phyloP scores from a whole-genome alignment of 92 coral and sea anemone genomes.

The Epizoanthus fatuus region DNA sequence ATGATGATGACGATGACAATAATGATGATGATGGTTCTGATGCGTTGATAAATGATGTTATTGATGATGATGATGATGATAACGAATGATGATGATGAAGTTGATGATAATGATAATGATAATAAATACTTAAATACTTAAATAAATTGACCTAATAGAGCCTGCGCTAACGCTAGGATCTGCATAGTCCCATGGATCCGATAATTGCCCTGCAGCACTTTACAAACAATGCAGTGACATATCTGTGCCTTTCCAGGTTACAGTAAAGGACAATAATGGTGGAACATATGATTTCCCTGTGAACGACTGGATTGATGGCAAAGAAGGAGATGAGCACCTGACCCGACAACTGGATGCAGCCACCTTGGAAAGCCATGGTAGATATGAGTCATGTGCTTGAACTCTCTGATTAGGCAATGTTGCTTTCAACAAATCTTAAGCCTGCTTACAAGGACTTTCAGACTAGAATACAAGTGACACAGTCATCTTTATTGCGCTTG shows the following conservation, averaged over 20 bases:
- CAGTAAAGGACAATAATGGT: slow-evolving; percentile 76
- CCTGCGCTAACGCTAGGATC: neutral
- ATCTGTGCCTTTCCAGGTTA: slow-evolving; percentile 50
- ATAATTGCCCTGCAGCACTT: neutral
- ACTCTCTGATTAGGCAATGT: neutral
- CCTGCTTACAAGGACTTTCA: no score
- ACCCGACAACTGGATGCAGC: slow-evolving; percentile 57
- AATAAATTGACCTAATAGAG: no score
- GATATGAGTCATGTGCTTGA: neutral
- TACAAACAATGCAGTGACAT: neutral
- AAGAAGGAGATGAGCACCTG: slow-evolving; percentile 63
- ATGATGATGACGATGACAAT: no score
- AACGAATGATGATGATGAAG: no score
- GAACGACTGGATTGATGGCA: slow-evolving; percentile 79
- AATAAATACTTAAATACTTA: no score
- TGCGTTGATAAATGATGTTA: no score
- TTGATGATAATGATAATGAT: no score
- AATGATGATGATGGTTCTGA: no score
- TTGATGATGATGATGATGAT: no score
- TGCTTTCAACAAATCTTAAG: no score
- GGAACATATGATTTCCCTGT: slow-evolving; percentile 78
- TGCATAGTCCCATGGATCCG: neutral
- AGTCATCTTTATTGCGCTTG: no score
- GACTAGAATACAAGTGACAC: no score
- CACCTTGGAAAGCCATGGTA: slow-evolving; percentile 54